Conservation (phyloP, 1,140 invertebrate species). For the Globodera rostochiensis region DNA sequence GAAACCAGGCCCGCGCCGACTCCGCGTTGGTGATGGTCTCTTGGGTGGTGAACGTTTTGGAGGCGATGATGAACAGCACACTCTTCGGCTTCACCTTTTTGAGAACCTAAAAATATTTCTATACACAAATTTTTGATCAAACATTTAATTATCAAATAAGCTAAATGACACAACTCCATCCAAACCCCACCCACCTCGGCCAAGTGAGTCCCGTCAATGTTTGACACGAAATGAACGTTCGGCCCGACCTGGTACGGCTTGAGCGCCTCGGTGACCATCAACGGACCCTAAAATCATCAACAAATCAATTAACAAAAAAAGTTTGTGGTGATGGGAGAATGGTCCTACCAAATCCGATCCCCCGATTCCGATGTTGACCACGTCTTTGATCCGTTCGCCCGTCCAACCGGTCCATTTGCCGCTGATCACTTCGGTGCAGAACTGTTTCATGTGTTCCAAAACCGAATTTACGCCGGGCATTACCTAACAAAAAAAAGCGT, state of each 20-base stretch:
- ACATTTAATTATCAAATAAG: too few species aligned
- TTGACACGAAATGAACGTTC: conserved; percentile 94
- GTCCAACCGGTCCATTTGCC: conserved; percentile 85
- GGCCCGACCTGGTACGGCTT: conserved; percentile 85
- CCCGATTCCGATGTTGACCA: conserved; percentile 99
- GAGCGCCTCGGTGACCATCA: conserved; percentile 98
- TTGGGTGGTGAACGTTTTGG: conserved; percentile 98
- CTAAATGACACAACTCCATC: too few species aligned
- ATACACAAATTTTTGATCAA: background rate
- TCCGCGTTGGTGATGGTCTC: conserved; percentile 99
- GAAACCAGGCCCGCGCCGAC: conserved; percentile 93
- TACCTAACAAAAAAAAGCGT: conserved; percentile 68
- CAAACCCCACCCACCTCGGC: conserved; percentile 73
- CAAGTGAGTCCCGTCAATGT: conserved; percentile 97
- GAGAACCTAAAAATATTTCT: conserved; percentile 68
- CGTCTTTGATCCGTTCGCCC: conserved; percentile 91
- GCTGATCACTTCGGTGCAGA: conserved; percentile 75
- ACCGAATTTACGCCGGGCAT: conserved; percentile 90
- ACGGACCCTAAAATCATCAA: conserved; percentile 75
- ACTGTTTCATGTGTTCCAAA: conserved; percentile 90
- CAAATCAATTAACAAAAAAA: conserved; percentile 5
- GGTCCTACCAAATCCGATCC: conserved; percentile 85
- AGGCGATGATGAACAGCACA: conserved; percentile 94
- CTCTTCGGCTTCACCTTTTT: conserved; percentile 89
- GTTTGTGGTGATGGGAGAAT: background rate